A percentile compares a stretch with the other conserved stretches of the same genome.
phyloP scores from a whole-genome alignment of 2,113 vertebrate species.

The Chaetops frenatus region DNA sequence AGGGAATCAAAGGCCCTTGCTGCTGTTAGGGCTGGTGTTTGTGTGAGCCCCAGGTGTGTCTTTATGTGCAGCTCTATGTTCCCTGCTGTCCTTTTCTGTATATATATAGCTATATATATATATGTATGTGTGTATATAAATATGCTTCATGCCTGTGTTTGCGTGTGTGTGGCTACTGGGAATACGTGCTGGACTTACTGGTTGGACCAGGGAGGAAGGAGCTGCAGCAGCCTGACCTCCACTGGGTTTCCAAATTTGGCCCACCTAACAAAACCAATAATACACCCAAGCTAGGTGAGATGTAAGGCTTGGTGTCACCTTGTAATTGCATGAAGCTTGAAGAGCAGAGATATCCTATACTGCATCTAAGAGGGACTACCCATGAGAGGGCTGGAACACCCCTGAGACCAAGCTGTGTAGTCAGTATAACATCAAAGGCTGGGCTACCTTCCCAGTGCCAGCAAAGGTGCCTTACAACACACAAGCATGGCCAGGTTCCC shows the following conservation, averaged over 20 bases:
- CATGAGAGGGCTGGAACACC: background rate
- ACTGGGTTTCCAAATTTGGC: background rate
- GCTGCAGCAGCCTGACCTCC: background rate
- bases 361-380: background rate
- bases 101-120: fast-evolving
- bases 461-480: background rate
- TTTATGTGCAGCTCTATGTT: background rate
- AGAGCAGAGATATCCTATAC: background rate
- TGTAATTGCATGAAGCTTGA: background rate
- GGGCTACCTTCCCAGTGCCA: background rate
- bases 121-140: background rate
- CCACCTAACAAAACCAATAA: background rate
- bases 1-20: background rate
- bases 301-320: background rate
- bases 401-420: background rate
- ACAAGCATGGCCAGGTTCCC: background rate
- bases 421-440: background rate
- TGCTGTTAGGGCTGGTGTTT: background rate
- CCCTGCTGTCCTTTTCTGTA: background rate
- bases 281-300: background rate
- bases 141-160: background rate
- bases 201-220: background rate
- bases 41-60: background rate
- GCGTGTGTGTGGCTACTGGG: background rate
- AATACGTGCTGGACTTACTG: background rate